These are phyloP conservation scores for Linyphia triangularis DNA, from an alignment of 2,888 invertebrate genomes.

Conservation along the genomic window DNA sequence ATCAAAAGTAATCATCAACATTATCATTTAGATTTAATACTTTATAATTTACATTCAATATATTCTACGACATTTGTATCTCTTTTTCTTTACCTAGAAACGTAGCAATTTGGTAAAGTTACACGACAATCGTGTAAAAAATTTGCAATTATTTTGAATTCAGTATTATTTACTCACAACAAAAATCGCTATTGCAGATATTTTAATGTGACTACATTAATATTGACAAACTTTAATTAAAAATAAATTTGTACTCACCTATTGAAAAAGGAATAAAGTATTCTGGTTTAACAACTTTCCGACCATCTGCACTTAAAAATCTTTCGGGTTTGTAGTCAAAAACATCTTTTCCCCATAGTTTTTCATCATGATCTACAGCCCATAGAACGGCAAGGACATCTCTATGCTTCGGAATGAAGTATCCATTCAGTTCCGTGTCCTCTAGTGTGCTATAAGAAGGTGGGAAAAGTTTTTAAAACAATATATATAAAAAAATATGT, in stretches of 20 bases:
- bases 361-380: slow-evolving; percentile 57
- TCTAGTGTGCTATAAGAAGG: slow-evolving; percentile 41
- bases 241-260: slow-evolving; percentile 71
- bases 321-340: slow-evolving; percentile 59
- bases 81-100: too few relatives aligned
- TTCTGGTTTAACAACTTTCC: slow-evolving; percentile 60
- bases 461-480: not conserved
- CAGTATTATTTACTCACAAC: too few relatives aligned
- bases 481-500: not conserved
- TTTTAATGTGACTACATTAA: too few relatives aligned
- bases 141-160: too few relatives aligned
- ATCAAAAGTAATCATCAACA: too few relatives aligned
- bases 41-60: too few relatives aligned
- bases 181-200: too few relatives aligned
- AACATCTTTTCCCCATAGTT: slow-evolving; percentile 61
- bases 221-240: too few relatives aligned
- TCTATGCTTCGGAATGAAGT: slow-evolving; percentile 63
- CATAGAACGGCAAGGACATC: slow-evolving; percentile 54
- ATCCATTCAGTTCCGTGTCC: slow-evolving; percentile 59
- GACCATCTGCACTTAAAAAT: slow-evolving; percentile 60
- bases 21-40: too few relatives aligned
- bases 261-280: slow-evolving; percentile 76
- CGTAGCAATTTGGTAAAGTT: too few relatives aligned
- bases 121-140: too few relatives aligned
- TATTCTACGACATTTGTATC: too few relatives aligned